Base-by-base conservation (phyloP, 2,113 vertebrate species). In the Labrus mixtus region DNA sequence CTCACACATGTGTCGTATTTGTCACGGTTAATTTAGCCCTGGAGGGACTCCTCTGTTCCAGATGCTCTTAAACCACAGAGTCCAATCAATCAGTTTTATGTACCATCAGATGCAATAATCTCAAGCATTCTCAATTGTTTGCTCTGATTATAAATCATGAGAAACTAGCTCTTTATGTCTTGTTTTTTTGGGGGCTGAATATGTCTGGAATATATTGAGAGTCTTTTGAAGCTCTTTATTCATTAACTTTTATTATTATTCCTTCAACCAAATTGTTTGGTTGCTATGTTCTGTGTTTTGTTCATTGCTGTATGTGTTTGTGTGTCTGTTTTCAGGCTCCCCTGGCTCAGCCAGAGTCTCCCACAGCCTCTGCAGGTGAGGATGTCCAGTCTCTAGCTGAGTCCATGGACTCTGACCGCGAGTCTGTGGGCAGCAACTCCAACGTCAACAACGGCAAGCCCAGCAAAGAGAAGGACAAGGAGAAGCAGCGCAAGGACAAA, bases 391-490 rank as follows among this genome's bases (percentile, higher is more conserved):
- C 97, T 76, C 93, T 99, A 68, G 97, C 97, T 6, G 97, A 99
- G 87, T 99, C 98, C 20, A 95, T 98, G 92, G 98, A 99, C 91
- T 99, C 98, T 0, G 98, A 99, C 92, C 94, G 97, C 5, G 98
- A 99, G 83, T 99, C 97, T 37, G 95, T 99, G 82, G 97, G 98
- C 90, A 99, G 98, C 94, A 98, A 97, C 87, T 98, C 97, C 54
- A 98, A 99, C 15, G 94, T 98, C 93, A 98, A 97, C 92, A 95
- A 95, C 0, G 96, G 96, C 79, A 98, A 97, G 93, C 93, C 93
- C 20, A 71, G 93, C 77, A 98, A 98, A 76, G 97, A 98, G 45
- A 98, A 97, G 81, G 97, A 98, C 53, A 97, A 97, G 82, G 96
- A 98, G 57, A 98, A 97, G 83, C 97, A 96, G 87, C 96, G 96